phyloP scores from a whole-genome alignment of 2,888 invertebrate genomes.

The Lycocerus yunnanus region DNA sequence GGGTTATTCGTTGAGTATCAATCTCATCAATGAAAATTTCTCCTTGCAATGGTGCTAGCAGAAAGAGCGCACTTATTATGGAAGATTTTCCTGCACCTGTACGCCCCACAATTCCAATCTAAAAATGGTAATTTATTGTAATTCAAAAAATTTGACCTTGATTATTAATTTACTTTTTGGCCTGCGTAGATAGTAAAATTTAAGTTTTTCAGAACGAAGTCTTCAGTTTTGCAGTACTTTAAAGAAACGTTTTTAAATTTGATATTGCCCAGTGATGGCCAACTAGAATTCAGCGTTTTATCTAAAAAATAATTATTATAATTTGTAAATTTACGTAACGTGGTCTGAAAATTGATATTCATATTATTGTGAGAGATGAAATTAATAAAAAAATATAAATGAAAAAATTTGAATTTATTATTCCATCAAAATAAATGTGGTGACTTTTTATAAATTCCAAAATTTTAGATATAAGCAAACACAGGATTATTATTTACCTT shows the following conservation, averaged over 20 bases:
- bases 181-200: conserved; percentile 65
- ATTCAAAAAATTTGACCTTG: not conserved
- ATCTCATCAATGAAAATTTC: conserved; percentile 78
- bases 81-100: conserved; percentile 89
- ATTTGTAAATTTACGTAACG: too few relatives aligned
- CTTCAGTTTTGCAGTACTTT: conserved; percentile 63
- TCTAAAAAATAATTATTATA: not conserved
- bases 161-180: conserved; percentile 62
- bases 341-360: too few relatives aligned
- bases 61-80: conserved; percentile 79
- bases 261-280: conserved; percentile 66
- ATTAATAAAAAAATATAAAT: too few relatives aligned
- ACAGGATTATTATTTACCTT: too few relatives aligned
- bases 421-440: too few relatives aligned
- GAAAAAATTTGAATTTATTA: too few relatives aligned
- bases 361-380: too few relatives aligned
- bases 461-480: too few relatives aligned
- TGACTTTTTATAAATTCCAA: too few relatives aligned
- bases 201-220: conserved; percentile 70
- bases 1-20: conserved; percentile 69
- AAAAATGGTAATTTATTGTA: conserved; percentile 10
- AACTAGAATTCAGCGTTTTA: conserved; percentile 23
- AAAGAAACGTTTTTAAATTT: conserved; percentile 65
- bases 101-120: conserved; percentile 84
- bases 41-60: conserved; percentile 78